Evolutionary conservation across 37 sponge, comb jelly and placozoan species (phyloP), one percentile per base, ranked within the genome.

Genomic region (Lycopodina hypogea): DNA sequence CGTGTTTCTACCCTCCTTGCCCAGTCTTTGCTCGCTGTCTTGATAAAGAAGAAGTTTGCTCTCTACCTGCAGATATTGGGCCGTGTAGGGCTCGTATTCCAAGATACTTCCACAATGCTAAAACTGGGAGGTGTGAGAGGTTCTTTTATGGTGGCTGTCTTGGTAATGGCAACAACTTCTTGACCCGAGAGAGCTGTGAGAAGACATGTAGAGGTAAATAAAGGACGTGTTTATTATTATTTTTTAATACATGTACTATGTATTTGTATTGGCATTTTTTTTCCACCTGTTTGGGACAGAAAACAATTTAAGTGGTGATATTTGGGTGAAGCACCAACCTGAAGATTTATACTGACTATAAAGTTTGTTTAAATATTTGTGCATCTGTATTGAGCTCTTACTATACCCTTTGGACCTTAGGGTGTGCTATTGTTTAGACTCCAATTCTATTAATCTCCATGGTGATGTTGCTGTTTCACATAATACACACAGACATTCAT

Each of bases 61-160:
- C 37, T 30, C 37, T 55, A 14, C 57, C 57, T 17, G 36, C 73
- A 42, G 64, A 62, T 2, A 28, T 53, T 30, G 82, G 82, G 3
- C 63, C 62, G 15, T 81, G 82, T 60, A 15, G 37, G 41, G 82
- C 73, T 63, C 15, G n/a, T 14, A 29, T 81, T n/a, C 62, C 34
- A 3, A 32, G 74, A 19, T 81, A 29, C 65, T 72, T 63, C 74
- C 42, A 81, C 74, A 81, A 81, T 24, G 0, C 62, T 6, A 60
- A 50, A 7, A 39, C 55, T 28, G 64, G 51, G 6, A 33, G 32
- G 53, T 81, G 82, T 62, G 82, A 81, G 53, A 14, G 28, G 34
- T 81, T 81, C 61, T 42, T 72, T 51, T 81, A 81, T 41, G 82
- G 82, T 24, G 82, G 82, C 1, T 81, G 82, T 24, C 21, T 3